phyloP scores from a whole-genome alignment of 1,140 invertebrate species.

The Anoplolepis gracilipes region DNA sequence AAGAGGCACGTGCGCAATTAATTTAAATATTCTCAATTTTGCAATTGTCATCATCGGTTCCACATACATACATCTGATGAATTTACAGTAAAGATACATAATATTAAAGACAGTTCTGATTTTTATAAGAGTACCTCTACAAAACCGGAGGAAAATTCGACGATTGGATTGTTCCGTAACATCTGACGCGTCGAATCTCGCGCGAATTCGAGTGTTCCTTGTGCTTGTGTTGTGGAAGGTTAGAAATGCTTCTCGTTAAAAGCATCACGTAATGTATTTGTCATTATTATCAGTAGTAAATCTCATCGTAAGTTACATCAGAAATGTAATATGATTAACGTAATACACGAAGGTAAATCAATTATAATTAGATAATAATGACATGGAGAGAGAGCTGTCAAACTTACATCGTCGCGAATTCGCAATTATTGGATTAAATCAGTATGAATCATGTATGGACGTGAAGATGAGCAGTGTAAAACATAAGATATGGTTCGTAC shows the following conservation, averaged over 20 bases:
- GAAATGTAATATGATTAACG: background rate
- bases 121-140: too few species aligned
- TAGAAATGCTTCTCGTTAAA: background rate
- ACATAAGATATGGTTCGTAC: constrained; percentile 72
- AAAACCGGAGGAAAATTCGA: too few species aligned
- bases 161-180: too few species aligned
- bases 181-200: background rate
- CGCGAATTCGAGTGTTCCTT: background rate
- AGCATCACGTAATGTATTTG: background rate
- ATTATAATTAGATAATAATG: background rate
- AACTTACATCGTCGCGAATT: background rate
- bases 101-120: too few species aligned
- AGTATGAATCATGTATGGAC: constrained; percentile 45
- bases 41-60: too few species aligned
- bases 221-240: background rate
- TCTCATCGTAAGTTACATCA: background rate
- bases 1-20: too few species aligned
- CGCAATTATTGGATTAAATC: background rate
- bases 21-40: too few species aligned
- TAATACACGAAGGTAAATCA: background rate
- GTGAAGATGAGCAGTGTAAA: constrained; percentile 61
- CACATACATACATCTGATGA: too few species aligned
- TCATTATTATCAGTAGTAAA: background rate
- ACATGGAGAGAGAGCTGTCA: too few species aligned
- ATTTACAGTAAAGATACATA: too few species aligned